Evolutionary conservation across 2,888 invertebrate genomes (phyloP), one percentile per base, ranked within the genome.

Genomic region (Catocala fraxini): DNA sequence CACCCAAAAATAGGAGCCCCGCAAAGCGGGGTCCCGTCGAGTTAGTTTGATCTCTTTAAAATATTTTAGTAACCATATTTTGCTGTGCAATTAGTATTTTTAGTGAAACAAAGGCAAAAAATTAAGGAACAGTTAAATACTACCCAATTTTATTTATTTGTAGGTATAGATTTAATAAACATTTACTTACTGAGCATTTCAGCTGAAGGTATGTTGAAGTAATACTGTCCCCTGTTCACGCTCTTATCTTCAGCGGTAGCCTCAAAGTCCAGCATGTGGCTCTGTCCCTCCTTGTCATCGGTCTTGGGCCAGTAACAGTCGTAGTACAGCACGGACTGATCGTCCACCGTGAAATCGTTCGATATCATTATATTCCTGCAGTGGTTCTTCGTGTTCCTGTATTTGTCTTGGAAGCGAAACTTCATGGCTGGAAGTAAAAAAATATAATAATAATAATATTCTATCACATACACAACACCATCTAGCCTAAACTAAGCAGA

Each of bases 271-370:
- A 93, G 73, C 4, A 88, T 87, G 33, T 91, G 90, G 42, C 89
- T 91, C 57, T 87, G 89, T 0, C 89, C 89, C 10, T 86, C 86
- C 11, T 78, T 84, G 5, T 85, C 86, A 13, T 89, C 88, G 0
- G 86, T 85, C 12, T 79, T 72, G 0, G 90, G 85, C 93, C 93
- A 93, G 64, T 91, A 93, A 62, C 94, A 94, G 60, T 94, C 92
- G 57, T 94, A 93, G 71, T 92, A 94, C 10, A 94, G 70, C 1
- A 93, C 89, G 0, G 93, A 93, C 6, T 88, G 87, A 43, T 92
- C 92, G 43, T 91, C 88, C 5, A 93, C 83, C 0, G 84, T 84
- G 0, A 89, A 84, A 60, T 91, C 85, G 47, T 92, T 90, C 0
- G 91, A 87, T 65, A 94, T 84, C 1, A 86, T 84, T 12, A 94